Evolutionary conservation across 2,888 invertebrate genomes (phyloP), one percentile per base, ranked within the genome.

Genomic region (Alsophila aescularia): DNA sequence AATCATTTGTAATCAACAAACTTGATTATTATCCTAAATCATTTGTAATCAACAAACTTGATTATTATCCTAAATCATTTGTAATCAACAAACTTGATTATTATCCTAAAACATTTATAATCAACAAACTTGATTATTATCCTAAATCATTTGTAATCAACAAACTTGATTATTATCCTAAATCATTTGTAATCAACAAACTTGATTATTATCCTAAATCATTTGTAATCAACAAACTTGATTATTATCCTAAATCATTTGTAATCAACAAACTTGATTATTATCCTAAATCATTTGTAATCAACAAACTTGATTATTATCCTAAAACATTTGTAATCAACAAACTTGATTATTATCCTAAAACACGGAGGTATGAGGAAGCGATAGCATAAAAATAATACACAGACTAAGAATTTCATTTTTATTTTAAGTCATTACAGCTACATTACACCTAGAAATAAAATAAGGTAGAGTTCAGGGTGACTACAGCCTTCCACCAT

Each of bases 401-500:
- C 29, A 29, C 9, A n/a, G 1, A n/a, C 4, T 29, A 2, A 29
- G 29, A 29, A 29, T 29, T 29, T 10, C 3, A 2, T 29, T 8
- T 29, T n/a, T 29, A 29, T 56, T 48, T 51, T 56, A 52, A 36
- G 47, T 49, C 36, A 56, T 47, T 37, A 24, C 18, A 21, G 39
- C 41, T 52, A 58, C 48, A 54, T 48, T 69, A 73, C 57, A 73
- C 4, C 66, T 70, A 72, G 62, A 67, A 69, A 65, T 53, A 64
- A 24, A 24, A 24, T 24, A 24, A 24, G 4, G 2, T n/a, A 29
- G 29, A 29, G 48, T 49, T 47, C 16, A 60, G 51, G 41, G 58
- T 63, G 58, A 53, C 32, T 15, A 51, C 47, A 60, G 55, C 66
- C 72, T 66, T 64, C 62, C 69, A 72, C 74, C 72, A 66, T n/a